phyloP scores from a whole-genome alignment of 1,140 invertebrate genomes.

The Hylyphantes graminicola region DNA sequence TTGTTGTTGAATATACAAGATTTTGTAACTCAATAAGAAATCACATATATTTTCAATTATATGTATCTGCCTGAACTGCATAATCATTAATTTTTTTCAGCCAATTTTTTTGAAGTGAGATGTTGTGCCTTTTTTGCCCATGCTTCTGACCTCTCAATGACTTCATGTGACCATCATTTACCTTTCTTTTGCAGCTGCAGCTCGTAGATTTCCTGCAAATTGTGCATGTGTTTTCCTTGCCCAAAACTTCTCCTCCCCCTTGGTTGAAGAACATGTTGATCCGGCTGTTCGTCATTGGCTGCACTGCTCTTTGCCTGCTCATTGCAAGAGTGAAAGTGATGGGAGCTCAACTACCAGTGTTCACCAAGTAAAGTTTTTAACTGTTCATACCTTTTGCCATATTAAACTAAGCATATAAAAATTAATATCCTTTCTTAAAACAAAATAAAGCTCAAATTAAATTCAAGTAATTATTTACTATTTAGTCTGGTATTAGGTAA shows the following conservation, averaged over 20 bases:
- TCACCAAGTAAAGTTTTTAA: constrained; percentile 83
- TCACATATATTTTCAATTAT: too few relatives aligned
- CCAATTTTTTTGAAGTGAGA: too few relatives aligned
- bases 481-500: too few relatives aligned
- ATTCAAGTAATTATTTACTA: too few relatives aligned
- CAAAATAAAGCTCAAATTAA: too few relatives aligned
- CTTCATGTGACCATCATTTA: too few relatives aligned
- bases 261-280: constrained; percentile 82
- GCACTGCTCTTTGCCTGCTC: constrained; percentile 83
- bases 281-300: constrained; percentile 79
- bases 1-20: too few relatives aligned
- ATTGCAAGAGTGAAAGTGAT: constrained; percentile 91
- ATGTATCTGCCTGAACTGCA: too few relatives aligned
- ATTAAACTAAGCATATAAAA: too few relatives aligned
- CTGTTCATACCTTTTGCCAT: neutral
- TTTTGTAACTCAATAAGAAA: too few relatives aligned
- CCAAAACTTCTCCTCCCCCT: constrained; percentile 74
- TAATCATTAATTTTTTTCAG: too few relatives aligned
- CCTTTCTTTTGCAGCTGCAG: constrained; percentile 36
- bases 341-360: constrained; percentile 95
- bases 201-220: constrained; percentile 40
- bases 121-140: neutral
- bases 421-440: too few relatives aligned
- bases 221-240: constrained; percentile 10
- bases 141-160: neutral